Conservation (phyloP, 1,140 invertebrate species). For the Sminthurinus signatus region DNA sequence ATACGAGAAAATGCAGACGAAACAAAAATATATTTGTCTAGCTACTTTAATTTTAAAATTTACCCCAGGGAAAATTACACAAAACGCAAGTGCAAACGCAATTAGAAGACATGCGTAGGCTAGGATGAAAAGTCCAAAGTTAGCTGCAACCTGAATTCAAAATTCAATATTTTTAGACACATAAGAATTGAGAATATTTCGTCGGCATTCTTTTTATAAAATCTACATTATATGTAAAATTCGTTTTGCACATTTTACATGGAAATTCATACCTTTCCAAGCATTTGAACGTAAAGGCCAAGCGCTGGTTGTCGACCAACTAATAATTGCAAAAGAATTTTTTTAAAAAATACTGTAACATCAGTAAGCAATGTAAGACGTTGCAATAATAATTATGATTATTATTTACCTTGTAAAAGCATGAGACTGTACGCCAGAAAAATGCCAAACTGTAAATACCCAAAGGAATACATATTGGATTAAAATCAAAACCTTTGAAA, state of each 20-base stretch:
- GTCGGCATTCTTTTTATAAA: too few relatives aligned
- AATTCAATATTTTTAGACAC: too few relatives aligned
- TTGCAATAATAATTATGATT: background rate
- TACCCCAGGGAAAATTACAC: conserved; percentile 40
- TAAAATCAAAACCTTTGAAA: background rate
- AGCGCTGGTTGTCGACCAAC: conserved; percentile 76
- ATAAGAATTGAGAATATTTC: too few relatives aligned
- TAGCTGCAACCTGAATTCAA: conserved; percentile 62
- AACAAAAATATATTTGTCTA: background rate
- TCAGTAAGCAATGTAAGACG: background rate
- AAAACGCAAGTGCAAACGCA: conserved; percentile 54
- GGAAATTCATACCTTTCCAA: conserved; percentile 52
- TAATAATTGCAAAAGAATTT: background rate
- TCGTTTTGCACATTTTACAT: background rate
- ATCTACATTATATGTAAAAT: too few relatives aligned
- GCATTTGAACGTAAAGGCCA: conserved; percentile 78
- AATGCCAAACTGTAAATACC: conserved; percentile 52
- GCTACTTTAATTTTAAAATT: too few relatives aligned
- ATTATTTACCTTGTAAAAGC: conserved; percentile 57
- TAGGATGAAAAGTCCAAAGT: conserved; percentile 72
- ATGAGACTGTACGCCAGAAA: conserved; percentile 70
- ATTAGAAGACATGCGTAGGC: conserved; percentile 72
- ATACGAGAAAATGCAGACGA: background rate
- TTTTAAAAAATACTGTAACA: too few relatives aligned
- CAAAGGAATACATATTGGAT: background rate